Evolutionary conservation across 2,888 invertebrate genomes (phyloP), one percentile per base, ranked within the genome.

Genomic region (Nephrotoma guestfalica): DNA sequence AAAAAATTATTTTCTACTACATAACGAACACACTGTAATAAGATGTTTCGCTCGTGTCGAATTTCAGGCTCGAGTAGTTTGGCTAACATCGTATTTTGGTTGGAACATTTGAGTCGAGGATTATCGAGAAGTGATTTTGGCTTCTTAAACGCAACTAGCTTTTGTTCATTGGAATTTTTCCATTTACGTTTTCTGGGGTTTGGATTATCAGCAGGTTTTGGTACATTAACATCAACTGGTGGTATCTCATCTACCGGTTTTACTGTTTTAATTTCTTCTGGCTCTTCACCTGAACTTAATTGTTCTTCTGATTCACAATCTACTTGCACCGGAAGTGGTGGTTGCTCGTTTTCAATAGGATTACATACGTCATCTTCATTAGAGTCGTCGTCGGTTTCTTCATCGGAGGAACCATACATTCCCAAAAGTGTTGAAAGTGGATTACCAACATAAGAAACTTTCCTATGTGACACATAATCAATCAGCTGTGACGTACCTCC

Each of bases 1-100:
- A 51, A 86, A 86, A 95, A 97, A 89, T 96, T 94, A 89, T 95
- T 95, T 88, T 94, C 93, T 43, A 95, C 94, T 86, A 97, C 94
- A 92, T 94, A 94, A 88, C 96, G 94, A 47, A 98, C 94, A 92
- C 97, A 98, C 90, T 98, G 98, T 43, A 97, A 93, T 86, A 98
- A 93, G 85, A 96, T 92, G 91, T 98, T 98, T 86, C 98, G 93
- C 91, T 98, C 98, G 89, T 96, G 96, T 88, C 94, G 93, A 88
- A 98, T 96, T 90, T 97, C 96, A 87, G 93, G 93, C 86, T 94
- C 94, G 87, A 98, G 92, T 41, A 98, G 91, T 90, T 94, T 95
- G 89, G 95, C 94, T 86, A 96, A 91, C 88, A 96, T 92, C 13
- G 95, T 94, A 83, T 90, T 91, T 83, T 90, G 91, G 6, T 88